Base-by-base conservation (phyloP, 2,113 vertebrate species). In the Suncus etruscus region DNA sequence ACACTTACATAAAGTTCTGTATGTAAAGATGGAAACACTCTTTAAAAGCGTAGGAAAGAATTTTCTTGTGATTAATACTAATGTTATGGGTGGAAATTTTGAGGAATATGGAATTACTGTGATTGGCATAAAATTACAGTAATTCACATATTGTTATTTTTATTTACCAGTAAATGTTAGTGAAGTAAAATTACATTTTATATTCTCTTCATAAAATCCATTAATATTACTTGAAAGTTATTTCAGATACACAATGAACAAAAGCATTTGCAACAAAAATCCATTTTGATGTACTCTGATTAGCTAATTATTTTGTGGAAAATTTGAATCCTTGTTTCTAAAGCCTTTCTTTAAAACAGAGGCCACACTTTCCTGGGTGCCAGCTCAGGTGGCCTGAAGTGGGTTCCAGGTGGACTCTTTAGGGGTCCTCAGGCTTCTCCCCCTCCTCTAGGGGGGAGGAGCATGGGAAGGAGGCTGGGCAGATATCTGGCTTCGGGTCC, bases 181-280 rank as follows among this genome's bases (percentile, higher is more conserved):
- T 80, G 11, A 79, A 68, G 54, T 68, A 70, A 72, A 82, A 73
- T 32, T 61, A 74, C 5, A 73, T 61, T 95, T 84, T n/a, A 81
- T 73, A 25, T 5, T 73, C 2, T 77, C 11, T 29, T 3, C 84
- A 9, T 61, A 78, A 87, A 73, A 74, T 51, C 11, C 22, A 92
- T 90, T 73, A 77, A 50, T n/a, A 73, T 63, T 85, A 11, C 27
- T 81, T 81, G 47, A 92, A 89, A 78, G 11, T 66, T 79, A 84
- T 45, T 80, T 80, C 18, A 76, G 6, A 18, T 20, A n/a, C 25
- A 82, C 15, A 69, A 58, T 51, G 72, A 78, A 14, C 15, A 93
- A 87, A 80, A 75, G 27, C 8, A 61, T 70, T 88, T 88, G 50
- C n/a, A 86, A 73, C 12, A 82, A 74, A 86, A 39, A 11, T 1